These are phyloP conservation scores for Excalfactoria chinensis DNA, from an alignment of 2,113 vertebrate species.

Conservation along the genomic window DNA sequence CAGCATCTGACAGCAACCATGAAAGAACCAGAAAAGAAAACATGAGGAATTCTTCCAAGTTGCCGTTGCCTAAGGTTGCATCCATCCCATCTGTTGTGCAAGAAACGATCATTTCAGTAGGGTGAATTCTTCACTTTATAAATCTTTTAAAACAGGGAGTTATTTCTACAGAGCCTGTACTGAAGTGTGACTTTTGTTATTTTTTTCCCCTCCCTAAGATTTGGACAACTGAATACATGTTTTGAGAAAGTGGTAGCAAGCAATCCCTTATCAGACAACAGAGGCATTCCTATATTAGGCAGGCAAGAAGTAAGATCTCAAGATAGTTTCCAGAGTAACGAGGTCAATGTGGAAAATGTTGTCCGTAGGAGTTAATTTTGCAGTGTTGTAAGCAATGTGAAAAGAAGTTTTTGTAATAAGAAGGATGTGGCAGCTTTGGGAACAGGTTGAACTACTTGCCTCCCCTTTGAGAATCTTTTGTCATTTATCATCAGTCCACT, in stretches of 20 bases:
- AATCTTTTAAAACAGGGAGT: background rate
- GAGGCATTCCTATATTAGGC: background rate
- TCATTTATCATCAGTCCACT: background rate
- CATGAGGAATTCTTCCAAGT: background rate
- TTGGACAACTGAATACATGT: background rate
- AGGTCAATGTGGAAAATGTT: background rate
- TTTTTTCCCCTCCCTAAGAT: background rate
- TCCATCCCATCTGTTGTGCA: background rate
- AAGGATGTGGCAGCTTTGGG: background rate
- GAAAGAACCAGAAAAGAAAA: background rate
- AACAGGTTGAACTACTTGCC: background rate
- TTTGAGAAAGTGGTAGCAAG: background rate
- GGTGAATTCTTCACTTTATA: background rate
- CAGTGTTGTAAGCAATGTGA: background rate
- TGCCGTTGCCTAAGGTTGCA: background rate
- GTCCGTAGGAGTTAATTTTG: background rate
- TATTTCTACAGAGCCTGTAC: background rate
- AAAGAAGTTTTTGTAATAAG: background rate
- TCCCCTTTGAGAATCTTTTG: background rate
- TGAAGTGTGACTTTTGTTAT: background rate
- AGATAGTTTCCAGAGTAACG: background rate
- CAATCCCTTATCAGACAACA: background rate
- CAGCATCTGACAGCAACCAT: background rate
- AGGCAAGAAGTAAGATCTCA: background rate
- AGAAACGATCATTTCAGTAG: background rate